These are phyloP conservation scores for Ptiloglossa arizonensis DNA, from an alignment of 1,140 invertebrate species.

Conservation along the genomic window DNA sequence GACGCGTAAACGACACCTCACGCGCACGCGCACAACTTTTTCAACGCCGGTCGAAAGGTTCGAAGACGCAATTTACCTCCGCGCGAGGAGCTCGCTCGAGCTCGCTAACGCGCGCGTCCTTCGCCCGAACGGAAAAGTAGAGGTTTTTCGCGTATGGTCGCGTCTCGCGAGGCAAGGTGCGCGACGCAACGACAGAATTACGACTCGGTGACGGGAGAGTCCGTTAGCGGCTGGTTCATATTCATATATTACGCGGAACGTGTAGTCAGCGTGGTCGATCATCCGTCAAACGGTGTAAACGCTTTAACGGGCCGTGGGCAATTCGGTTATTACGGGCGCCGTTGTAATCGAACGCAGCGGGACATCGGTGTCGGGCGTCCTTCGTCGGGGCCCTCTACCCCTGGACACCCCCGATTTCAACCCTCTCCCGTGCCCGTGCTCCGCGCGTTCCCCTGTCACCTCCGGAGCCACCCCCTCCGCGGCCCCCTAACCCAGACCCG, in stretches of 20 bases:
- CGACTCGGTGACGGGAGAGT: constrained; percentile 28
- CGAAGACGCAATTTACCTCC: too few relatives aligned
- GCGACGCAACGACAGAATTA: neutral
- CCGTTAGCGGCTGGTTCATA: constrained; percentile 60
- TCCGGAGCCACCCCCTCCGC: neutral
- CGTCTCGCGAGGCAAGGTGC: too few relatives aligned
- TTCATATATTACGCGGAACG: constrained; percentile 64
- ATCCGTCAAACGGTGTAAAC: constrained; percentile 72
- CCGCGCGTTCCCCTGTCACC: neutral
- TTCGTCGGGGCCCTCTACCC: constrained; percentile 33
- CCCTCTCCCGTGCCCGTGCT: neutral
- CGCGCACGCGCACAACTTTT: too few relatives aligned
- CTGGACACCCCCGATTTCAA: constrained; percentile 4
- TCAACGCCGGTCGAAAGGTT: too few relatives aligned
- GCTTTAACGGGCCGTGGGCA: constrained; percentile 73
- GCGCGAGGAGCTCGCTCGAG: too few relatives aligned
- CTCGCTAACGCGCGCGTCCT: too few relatives aligned
- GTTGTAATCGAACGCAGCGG: constrained; percentile 69
- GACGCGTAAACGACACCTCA: too few relatives aligned
- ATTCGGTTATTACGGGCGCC: constrained; percentile 73
- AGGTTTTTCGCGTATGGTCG: too few relatives aligned
- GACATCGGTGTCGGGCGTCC: constrained; percentile 49
- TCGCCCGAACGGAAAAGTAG: too few relatives aligned
- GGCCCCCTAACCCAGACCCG: constrained; percentile 31
- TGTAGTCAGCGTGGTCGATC: constrained; percentile 68